Percentiles rank a stretch among this genome's conserved stretches.
These are phyloP conservation scores for Phallusia fumigata DNA, from an alignment of 23 tunicate genomes.

Conservation along the genomic window DNA sequence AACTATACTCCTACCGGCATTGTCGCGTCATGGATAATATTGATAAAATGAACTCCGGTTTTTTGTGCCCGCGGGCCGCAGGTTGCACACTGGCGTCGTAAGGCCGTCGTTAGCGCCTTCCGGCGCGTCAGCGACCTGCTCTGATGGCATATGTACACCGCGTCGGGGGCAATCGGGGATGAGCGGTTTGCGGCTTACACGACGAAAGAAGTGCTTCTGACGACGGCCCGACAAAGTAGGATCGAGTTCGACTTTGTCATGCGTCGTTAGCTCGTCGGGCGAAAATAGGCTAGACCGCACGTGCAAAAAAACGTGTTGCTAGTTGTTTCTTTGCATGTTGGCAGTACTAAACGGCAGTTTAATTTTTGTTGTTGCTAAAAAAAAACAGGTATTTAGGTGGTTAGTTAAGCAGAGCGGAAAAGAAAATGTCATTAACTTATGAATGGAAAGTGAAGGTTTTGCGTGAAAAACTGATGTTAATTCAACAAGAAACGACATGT, in stretches of 20 bases:
- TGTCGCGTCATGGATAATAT: no score
- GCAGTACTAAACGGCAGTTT: no score
- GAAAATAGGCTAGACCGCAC: not conserved
- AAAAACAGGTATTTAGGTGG: no score
- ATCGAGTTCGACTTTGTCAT: conserved; percentile 7
- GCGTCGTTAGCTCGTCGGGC: conserved; percentile 7
- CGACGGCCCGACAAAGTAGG: conserved; percentile 16
- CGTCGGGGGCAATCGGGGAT: not conserved
- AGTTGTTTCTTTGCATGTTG: not conserved
- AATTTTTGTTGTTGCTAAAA: no score
- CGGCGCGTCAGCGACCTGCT: no score
- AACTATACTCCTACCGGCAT: no score
- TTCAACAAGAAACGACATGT: conserved; percentile 1
- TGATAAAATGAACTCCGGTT: no score
- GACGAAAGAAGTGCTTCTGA: conserved; percentile 12
- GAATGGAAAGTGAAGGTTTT: not conserved
- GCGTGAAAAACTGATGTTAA: conserved; percentile 9
- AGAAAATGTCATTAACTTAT: conserved; percentile 2
- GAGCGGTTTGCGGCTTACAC: not conserved
- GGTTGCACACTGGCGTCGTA: conserved; percentile 13
- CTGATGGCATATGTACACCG: not conserved
- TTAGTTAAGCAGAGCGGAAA: no score
- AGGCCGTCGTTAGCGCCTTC: not conserved
- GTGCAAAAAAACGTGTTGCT: not conserved
- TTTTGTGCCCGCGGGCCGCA: no score